A percentile compares a stretch with the other conserved stretches of the same genome.
Evolutionary conservation across 1,140 invertebrate species (phyloP).

Genomic region (Psix sp.): DNA sequence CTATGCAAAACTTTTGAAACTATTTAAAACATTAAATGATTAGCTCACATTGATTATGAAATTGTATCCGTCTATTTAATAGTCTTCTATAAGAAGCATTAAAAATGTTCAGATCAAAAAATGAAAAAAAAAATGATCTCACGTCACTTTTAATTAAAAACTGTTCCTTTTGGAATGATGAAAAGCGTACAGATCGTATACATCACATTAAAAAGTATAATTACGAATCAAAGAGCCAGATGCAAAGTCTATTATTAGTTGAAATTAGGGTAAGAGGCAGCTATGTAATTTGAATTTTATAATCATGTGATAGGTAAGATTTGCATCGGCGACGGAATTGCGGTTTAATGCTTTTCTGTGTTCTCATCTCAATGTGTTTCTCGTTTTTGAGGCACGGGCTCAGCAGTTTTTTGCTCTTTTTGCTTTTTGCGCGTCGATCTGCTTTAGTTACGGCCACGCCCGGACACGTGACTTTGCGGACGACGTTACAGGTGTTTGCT

Average conservation of each 20-base stretch:
- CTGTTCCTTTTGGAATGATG: neutral
- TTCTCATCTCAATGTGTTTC: constrained; percentile 61
- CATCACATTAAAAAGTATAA: constrained; percentile 17
- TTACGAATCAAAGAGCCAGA: constrained; percentile 10
- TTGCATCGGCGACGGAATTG: constrained; percentile 60
- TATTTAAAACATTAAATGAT: no score
- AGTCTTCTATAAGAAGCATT: no score
- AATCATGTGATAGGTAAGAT: constrained; percentile 36
- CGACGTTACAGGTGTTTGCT: constrained; percentile 71
- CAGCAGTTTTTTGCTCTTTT: constrained; percentile 53
- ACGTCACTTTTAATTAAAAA: constrained; percentile 2
- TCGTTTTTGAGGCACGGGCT: constrained; percentile 69
- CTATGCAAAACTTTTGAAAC: no score
- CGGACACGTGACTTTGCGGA: constrained; percentile 70
- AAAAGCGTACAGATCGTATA: neutral
- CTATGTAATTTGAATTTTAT: constrained; percentile 47
- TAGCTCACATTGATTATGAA: no score
- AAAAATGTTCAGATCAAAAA: no score
- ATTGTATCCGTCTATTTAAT: no score
- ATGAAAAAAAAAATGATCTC: no score
- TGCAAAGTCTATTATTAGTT: constrained; percentile 40
- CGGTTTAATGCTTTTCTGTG: constrained; percentile 65
- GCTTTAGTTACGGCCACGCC: constrained; percentile 72
- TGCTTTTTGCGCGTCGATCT: constrained; percentile 54
- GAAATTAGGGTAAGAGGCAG: constrained; percentile 37